Evolutionary conservation across 2,888 invertebrate species (phyloP).

Genomic region (Macrophya alboannulata): DNA sequence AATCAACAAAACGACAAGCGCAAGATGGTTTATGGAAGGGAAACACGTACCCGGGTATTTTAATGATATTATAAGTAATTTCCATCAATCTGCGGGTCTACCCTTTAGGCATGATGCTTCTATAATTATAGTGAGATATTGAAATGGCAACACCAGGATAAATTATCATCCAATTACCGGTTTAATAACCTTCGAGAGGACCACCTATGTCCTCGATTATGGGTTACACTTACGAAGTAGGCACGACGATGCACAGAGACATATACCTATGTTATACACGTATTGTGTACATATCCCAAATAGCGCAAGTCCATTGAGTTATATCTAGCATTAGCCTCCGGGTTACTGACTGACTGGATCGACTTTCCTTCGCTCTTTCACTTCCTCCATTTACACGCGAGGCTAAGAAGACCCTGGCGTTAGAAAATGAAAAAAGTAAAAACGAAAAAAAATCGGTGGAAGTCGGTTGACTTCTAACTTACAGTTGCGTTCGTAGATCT

Average conservation of each 20-base stretch:
- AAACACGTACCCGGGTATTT: neutral
- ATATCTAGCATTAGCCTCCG: slow-evolving; percentile 40
- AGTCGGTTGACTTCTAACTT: neutral
- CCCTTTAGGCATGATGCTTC: neutral
- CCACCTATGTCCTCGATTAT: slow-evolving; percentile 40
- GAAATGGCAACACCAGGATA: slow-evolving; percentile 42
- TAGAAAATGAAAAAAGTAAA: neutral
- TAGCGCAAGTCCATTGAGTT: slow-evolving; percentile 21
- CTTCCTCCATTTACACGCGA: neutral
- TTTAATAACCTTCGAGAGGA: slow-evolving; percentile 28
- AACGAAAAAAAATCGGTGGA: neutral
- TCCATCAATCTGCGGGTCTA: neutral
- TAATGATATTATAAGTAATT: slow-evolving; percentile 28
- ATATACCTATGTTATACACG: neutral
- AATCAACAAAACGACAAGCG: slow-evolving; percentile 5
- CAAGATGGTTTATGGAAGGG: no score
- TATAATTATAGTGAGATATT: slow-evolving; percentile 38
- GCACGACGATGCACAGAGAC: neutral
- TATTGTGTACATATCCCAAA: neutral
- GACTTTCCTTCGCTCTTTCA: neutral
- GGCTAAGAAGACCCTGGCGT: neutral
- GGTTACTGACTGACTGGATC: slow-evolving; percentile 30
- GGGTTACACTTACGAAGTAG: neutral
- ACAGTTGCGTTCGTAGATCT: neutral
- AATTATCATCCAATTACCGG: slow-evolving; percentile 55